Conservation (phyloP, 2,888 invertebrate species). For the Athalia rosae region DNA sequence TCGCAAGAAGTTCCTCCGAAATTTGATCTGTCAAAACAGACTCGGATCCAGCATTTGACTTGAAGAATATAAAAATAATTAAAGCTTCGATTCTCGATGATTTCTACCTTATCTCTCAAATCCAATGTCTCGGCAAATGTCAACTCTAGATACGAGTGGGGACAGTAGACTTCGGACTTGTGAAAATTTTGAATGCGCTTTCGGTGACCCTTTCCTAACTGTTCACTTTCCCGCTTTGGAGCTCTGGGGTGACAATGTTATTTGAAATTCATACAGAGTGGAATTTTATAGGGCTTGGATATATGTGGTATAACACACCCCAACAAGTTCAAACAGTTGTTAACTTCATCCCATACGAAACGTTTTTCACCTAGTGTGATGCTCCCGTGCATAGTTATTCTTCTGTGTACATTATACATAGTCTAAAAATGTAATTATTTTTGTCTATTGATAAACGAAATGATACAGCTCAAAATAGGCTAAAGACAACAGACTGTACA, state of each 20-base stretch:
- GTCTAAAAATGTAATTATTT: constrained; percentile 34
- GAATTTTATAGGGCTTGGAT: neutral
- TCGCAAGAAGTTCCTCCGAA: constrained; percentile 77
- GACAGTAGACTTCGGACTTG: constrained; percentile 59
- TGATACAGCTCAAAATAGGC: neutral
- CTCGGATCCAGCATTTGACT: neutral
- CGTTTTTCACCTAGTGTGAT: constrained; percentile 51
- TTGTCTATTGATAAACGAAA: neutral
- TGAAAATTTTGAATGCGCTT: constrained; percentile 40
- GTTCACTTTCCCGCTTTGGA: constrained; percentile 56
- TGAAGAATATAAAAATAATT: neutral
- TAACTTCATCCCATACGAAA: constrained; percentile 65
- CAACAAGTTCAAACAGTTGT: constrained; percentile 55
- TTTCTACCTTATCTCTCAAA: constrained; percentile 63
- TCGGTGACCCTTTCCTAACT: constrained; percentile 53
- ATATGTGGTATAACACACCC: constrained; percentile 52
- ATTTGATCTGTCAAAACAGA: constrained; percentile 74
- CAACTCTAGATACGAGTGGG: constrained; percentile 63
- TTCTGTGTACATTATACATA: constrained; percentile 3
- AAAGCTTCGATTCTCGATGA: neutral
- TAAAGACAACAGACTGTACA: constrained; percentile 28
- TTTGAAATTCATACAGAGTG: too few species aligned
- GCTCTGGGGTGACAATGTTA: constrained; percentile 48
- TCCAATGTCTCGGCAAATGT: constrained; percentile 63
- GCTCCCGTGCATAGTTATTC: constrained; percentile 45